Conservation (phyloP, 2,113 vertebrate species). For the Noctilio leporinus region DNA sequence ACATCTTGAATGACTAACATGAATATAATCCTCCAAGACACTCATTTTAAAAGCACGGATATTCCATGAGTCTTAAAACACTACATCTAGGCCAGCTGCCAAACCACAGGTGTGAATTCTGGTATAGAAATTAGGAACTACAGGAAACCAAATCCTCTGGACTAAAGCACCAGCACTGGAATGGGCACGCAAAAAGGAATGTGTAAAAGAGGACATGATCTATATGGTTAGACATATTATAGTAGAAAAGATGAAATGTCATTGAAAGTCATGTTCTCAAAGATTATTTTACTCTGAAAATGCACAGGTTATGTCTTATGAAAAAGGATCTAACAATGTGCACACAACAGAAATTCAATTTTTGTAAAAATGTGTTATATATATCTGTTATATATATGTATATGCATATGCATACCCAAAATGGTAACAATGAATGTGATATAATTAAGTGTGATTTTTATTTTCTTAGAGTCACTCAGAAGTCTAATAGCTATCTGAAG, state of each 20-base stretch:
- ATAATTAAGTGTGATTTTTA: not conserved
- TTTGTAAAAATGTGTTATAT: not conserved
- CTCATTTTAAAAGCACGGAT: not conserved
- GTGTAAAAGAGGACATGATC: not conserved
- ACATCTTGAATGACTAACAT: not conserved
- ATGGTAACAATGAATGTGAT: not conserved
- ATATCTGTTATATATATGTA: not conserved
- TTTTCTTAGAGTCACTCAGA: not conserved
- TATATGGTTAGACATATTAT: not conserved
- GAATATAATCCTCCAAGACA: conserved; percentile 4
- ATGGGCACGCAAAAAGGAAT: not conserved
- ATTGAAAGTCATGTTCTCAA: not conserved
- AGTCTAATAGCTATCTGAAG: not conserved
- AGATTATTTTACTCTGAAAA: conserved; percentile 6
- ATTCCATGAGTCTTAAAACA: not conserved
- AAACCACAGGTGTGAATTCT: conserved; percentile 17
- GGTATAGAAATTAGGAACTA: not conserved
- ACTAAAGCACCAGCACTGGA: not conserved
- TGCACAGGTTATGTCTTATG: not conserved
- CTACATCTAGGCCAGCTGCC: not conserved
- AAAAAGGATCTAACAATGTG: not conserved
- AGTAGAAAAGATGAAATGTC: not conserved
- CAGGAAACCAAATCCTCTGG: conserved; percentile 4
- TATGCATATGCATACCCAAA: not conserved
- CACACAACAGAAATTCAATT: not conserved